Evolutionary conservation across 2,888 invertebrate genomes (phyloP).

Genomic region (Tachina lurida): DNA sequence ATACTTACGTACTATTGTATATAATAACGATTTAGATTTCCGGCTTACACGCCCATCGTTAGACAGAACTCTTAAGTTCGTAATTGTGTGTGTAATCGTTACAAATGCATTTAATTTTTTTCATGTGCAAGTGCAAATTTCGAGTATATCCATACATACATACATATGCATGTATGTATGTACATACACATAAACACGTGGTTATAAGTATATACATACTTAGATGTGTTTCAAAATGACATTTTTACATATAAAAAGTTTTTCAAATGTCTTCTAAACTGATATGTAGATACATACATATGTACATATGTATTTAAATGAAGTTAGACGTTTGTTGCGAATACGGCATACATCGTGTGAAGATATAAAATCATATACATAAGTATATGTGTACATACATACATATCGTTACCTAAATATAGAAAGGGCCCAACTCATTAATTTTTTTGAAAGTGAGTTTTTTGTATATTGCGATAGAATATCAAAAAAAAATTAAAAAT

Average conservation of each 20-base stretch:
- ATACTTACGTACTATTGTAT: neutral
- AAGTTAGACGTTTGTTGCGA: neutral
- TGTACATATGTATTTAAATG: neutral
- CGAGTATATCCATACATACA: neutral
- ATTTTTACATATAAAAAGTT: neutral
- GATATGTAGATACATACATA: no score
- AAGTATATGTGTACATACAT: slow-evolving; percentile 2
- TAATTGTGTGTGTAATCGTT: slow-evolving; percentile 5
- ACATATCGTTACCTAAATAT: neutral
- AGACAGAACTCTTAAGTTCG: neutral
- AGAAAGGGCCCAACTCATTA: no score
- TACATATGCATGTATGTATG: neutral
- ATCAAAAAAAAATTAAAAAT: no score
- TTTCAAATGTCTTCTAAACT: neutral
- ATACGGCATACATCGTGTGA: neutral
- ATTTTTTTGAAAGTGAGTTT: no score
- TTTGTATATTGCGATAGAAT: no score
- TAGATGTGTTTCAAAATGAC: neutral
- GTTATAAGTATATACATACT: neutral
- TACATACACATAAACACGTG: neutral
- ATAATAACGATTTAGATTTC: slow-evolving; percentile 50
- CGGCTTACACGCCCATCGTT: slow-evolving; percentile 59
- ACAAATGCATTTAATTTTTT: neutral
- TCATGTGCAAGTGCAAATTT: neutral
- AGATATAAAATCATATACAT: slow-evolving; percentile 24